phyloP scores from a whole-genome alignment of 2,113 vertebrate genomes.

The Pristiophorus japonicus region DNA sequence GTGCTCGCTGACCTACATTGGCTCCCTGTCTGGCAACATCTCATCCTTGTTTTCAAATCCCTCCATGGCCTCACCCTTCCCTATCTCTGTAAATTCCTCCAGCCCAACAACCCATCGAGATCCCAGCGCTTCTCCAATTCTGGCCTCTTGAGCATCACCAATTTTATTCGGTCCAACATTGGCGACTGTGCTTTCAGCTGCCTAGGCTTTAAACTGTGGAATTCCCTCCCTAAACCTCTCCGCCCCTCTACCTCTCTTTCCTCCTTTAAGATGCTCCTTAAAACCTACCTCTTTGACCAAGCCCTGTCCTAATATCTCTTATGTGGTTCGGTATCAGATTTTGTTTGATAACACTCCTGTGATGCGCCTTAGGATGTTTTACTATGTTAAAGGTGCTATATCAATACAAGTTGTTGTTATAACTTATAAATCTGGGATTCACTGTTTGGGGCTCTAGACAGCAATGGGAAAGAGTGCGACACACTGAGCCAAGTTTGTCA shows the following conservation, averaged over 20 bases:
- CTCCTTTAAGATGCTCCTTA: background rate
- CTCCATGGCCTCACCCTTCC: background rate
- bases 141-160: background rate
- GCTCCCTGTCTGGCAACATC: background rate
- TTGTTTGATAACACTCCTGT: background rate
- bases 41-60: too few relatives aligned
- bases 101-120: background rate
- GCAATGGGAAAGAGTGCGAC: background rate
- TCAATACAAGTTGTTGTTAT: background rate
- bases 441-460: background rate
- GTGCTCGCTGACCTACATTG: background rate
- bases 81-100: background rate
- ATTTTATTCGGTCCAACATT: too few relatives aligned
- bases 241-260: too few relatives aligned
- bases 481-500: background rate
- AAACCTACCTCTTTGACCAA: background rate
- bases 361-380: background rate
- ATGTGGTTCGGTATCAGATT: background rate
- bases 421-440: background rate
- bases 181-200: too few relatives aligned
- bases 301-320: background rate
- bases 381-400: background rate
- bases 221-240: background rate
- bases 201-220: background rate
- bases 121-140: background rate